Conservation (phyloP, 2,888 invertebrate species). For the Elegia similella region DNA sequence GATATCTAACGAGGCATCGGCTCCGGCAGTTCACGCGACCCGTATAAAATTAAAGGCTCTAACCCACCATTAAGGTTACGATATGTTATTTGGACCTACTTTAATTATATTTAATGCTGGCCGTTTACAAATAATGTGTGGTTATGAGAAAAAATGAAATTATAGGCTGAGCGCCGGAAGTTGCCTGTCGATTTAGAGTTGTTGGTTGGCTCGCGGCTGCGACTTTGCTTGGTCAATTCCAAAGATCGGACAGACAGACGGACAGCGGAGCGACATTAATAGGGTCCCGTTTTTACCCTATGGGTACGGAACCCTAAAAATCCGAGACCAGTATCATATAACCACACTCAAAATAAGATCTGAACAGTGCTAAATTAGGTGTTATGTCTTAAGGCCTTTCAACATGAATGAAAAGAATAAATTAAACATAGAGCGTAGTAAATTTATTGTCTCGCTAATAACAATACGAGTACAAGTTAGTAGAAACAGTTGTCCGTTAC, state of each 20-base stretch:
- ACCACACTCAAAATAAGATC: too few relatives aligned
- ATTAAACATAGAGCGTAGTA: too few relatives aligned
- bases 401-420: too few relatives aligned
- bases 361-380: too few relatives aligned
- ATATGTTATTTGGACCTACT: conserved; percentile 49
- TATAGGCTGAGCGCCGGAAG: conserved; percentile 30
- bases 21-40: conserved; percentile 38
- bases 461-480: too few relatives aligned
- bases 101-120: conserved; percentile 55
- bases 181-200: not conserved
- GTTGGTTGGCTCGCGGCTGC: not conserved
- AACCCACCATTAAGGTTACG: conserved; percentile 42
- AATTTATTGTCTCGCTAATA: too few relatives aligned
- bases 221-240: not conserved
- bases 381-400: too few relatives aligned
- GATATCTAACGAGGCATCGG: conserved; percentile 43
- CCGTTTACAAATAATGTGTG: conserved; percentile 54
- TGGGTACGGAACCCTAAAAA: too few relatives aligned
- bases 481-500: too few relatives aligned
- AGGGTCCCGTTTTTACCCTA: too few relatives aligned
- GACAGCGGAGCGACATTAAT: too few relatives aligned
- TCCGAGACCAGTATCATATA: too few relatives aligned
- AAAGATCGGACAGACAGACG: not conserved
- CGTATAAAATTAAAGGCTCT: conserved; percentile 41
- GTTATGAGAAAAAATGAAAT: conserved; percentile 43